Conservation (phyloP, 2,113 vertebrate genomes). For the Acanthisitta chloris region DNA sequence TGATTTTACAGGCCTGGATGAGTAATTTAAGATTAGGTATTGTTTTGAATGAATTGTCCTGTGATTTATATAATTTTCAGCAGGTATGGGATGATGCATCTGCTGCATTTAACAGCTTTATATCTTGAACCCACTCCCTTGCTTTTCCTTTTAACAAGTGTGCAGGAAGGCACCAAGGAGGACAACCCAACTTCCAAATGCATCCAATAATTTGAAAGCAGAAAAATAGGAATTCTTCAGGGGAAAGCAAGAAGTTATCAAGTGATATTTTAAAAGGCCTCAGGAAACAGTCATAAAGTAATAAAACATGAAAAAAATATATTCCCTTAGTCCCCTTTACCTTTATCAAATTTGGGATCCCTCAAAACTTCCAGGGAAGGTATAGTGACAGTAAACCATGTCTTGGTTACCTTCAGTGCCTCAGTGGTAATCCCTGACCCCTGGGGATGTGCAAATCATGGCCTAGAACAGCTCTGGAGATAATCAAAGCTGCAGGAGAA, state of each 20-base stretch:
- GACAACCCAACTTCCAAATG: background rate
- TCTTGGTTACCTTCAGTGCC: background rate
- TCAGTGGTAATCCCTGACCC: background rate
- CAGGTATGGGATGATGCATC: background rate
- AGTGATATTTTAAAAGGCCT: background rate
- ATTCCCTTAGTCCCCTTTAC: background rate
- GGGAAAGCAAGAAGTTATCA: background rate
- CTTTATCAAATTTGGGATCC: background rate
- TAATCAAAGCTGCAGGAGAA: slow-evolving; percentile 16
- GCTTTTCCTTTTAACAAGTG: background rate
- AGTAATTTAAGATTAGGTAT: background rate
- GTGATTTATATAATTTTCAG: background rate
- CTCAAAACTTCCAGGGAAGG: background rate
- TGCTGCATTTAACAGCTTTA: background rate
- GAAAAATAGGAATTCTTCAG: background rate
- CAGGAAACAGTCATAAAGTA: background rate
- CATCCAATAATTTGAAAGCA: too few relatives aligned
- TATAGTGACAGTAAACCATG: background rate
- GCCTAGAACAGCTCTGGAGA: background rate
- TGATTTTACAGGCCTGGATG: background rate
- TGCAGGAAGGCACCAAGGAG: background rate
- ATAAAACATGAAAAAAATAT: background rate
- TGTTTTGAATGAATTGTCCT: fast-evolving
- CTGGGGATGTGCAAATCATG: background rate
- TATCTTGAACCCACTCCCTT: background rate